These are phyloP conservation scores for Caenorhabditis sulstoni DNA, from an alignment of 2,888 invertebrate species.

Conservation along the genomic window DNA sequence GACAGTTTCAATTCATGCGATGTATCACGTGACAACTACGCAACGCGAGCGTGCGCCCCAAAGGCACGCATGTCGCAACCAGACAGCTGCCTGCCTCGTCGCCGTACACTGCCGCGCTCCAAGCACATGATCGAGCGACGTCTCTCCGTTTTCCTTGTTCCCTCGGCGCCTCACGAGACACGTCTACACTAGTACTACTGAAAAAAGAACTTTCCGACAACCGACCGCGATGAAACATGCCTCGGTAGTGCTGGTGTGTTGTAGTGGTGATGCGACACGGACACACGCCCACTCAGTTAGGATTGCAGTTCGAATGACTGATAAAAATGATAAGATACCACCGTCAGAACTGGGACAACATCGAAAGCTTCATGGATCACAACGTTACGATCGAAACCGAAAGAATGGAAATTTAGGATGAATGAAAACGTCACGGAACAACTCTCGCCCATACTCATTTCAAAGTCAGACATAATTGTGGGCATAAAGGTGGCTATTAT, in stretches of 20 bases:
- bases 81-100: constrained; percentile 61
- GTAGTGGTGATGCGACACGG: neutral
- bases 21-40: constrained; percentile 51
- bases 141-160: constrained; percentile 19
- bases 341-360: constrained; percentile 30
- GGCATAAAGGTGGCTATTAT: neutral
- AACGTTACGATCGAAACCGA: neutral
- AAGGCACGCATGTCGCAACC: constrained; percentile 49
- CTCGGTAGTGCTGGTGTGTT: constrained; percentile 1
- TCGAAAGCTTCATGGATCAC: constrained; percentile 4
- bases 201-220: constrained; percentile 25
- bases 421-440: neutral
- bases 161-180: constrained; percentile 29
- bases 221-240: constrained; percentile 3
- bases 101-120: constrained; percentile 48
- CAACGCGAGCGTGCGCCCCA: constrained; percentile 39
- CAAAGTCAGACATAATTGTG: constrained; percentile 15
- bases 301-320: constrained; percentile 44
- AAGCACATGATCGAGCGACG: constrained; percentile 48
- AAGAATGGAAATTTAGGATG: neutral
- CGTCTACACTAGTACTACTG: constrained; percentile 23
- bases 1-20: constrained; percentile 39
- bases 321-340: constrained; percentile 58
- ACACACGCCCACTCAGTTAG: constrained; percentile 35
- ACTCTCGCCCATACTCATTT: constrained; percentile 12